A percentile compares a stretch with the other conserved stretches of the same genome.
These are phyloP conservation scores for Esox niger DNA, from an alignment of 2,113 vertebrate genomes.

Conservation along the genomic window DNA sequence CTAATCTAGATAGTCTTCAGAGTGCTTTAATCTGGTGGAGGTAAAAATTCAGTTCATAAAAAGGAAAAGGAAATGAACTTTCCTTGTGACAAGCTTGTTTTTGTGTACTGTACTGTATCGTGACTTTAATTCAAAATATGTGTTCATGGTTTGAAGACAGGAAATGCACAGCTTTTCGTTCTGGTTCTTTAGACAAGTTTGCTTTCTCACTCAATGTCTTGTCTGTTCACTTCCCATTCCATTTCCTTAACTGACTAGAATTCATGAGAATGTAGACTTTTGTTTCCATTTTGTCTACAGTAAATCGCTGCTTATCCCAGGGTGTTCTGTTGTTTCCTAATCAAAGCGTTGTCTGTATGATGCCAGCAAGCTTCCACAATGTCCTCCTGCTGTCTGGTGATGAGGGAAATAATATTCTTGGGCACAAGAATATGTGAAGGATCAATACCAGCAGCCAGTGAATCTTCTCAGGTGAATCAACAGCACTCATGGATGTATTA, in stretches of 20 bases:
- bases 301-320: conserved; percentile 10
- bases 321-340: conserved; percentile 21
- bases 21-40: neutral
- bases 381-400: conserved; percentile 46
- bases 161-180: no score
- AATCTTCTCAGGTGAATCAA: conserved; percentile 58
- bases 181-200: no score
- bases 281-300: neutral
- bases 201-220: no score
- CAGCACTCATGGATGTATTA: conserved; percentile 42
- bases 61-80: no score
- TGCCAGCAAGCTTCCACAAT: conserved; percentile 24
- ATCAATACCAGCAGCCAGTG: conserved; percentile 60
- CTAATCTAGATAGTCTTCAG: conserved; percentile 17
- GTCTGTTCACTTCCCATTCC: neutral
- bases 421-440: conserved; percentile 46
- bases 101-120: no score
- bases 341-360: conserved; percentile 24
- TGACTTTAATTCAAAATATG: no score
- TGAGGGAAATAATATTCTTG: conserved; percentile 59
- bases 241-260: neutral
- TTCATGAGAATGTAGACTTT: neutral
- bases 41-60: no score
- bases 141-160: no score
- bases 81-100: no score